A percentile compares a stretch with the other conserved stretches of the same genome.
Evolutionary conservation across 2,113 vertebrate species (phyloP).

Genomic region (Ceyx cyanopectus): DNA sequence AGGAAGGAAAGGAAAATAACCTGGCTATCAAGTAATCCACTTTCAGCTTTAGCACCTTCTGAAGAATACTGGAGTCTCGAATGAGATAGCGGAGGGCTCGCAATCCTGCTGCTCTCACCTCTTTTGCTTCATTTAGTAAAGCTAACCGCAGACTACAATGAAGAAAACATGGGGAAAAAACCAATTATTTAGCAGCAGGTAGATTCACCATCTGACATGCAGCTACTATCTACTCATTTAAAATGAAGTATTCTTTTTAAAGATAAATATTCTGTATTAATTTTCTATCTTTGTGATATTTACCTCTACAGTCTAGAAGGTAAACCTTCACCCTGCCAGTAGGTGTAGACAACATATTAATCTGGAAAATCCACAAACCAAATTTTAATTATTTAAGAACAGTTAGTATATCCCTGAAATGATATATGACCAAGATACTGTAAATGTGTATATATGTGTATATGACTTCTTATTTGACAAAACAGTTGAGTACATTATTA

Average conservation of each 20-base stretch:
- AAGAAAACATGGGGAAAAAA: neutral
- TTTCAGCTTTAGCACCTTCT: slow-evolving; percentile 94
- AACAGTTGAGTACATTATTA: neutral
- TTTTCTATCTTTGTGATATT: neutral
- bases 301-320: neutral
- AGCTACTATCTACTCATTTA: neutral
- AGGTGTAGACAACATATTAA: neutral
- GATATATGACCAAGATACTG: neutral
- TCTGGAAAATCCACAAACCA: neutral
- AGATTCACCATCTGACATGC: neutral
- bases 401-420: neutral
- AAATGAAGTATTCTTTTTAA: neutral
- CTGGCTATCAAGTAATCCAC: slow-evolving; percentile 98
- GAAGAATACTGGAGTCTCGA: slow-evolving; percentile 90
- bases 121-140: slow-evolving; percentile 97
- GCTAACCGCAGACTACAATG: slow-evolving; percentile 89
- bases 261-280: neutral
- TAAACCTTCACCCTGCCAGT: neutral
- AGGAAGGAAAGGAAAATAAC: slow-evolving; percentile 71
- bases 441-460: neutral
- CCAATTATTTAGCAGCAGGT: neutral
- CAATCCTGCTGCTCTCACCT: slow-evolving; percentile 95
- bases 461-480: neutral
- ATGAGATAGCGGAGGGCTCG: slow-evolving; percentile 96
- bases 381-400: neutral